Percentiles rank a stretch among this genome's conserved stretches.
Evolutionary conservation across 2,888 invertebrate genomes (phyloP).

Genomic region (Limulus polyphemus): DNA sequence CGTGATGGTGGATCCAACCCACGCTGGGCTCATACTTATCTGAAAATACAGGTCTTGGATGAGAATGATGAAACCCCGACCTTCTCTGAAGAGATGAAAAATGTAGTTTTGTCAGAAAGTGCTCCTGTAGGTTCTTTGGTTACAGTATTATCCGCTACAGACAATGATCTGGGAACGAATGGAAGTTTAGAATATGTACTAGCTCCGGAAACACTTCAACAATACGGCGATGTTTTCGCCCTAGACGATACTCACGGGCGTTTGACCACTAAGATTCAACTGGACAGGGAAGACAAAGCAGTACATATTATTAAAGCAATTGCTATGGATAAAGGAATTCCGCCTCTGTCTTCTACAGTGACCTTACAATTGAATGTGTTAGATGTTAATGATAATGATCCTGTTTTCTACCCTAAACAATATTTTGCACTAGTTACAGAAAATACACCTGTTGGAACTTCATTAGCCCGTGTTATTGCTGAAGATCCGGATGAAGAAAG

Average conservation of each 20-base stretch:
- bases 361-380: constrained; percentile 64
- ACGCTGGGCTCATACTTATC: constrained; percentile 75
- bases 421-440: constrained; percentile 61
- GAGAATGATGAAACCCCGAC: constrained; percentile 87
- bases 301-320: constrained; percentile 69
- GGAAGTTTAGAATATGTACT: constrained; percentile 75
- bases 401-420: constrained; percentile 75
- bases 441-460: constrained; percentile 40
- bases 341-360: constrained; percentile 76
- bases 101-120: constrained; percentile 65
- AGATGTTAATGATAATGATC: constrained; percentile 85
- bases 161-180: constrained; percentile 86
- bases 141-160: constrained; percentile 68
- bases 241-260: constrained; percentile 73
- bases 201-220: constrained; percentile 59
- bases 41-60: constrained; percentile 80
- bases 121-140: constrained; percentile 65
- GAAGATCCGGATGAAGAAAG: constrained; percentile 76
- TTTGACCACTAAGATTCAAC: constrained; percentile 56
- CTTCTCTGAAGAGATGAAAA: constrained; percentile 54
- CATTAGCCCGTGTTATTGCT: constrained; percentile 61
- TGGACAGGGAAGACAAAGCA: constrained; percentile 65
- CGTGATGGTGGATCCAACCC: constrained; percentile 88
- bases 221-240: constrained; percentile 57
- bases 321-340: constrained; percentile 74